Evolutionary conservation across 2,113 vertebrate genomes (phyloP).

Genomic region (Atlantisia rogersi): DNA sequence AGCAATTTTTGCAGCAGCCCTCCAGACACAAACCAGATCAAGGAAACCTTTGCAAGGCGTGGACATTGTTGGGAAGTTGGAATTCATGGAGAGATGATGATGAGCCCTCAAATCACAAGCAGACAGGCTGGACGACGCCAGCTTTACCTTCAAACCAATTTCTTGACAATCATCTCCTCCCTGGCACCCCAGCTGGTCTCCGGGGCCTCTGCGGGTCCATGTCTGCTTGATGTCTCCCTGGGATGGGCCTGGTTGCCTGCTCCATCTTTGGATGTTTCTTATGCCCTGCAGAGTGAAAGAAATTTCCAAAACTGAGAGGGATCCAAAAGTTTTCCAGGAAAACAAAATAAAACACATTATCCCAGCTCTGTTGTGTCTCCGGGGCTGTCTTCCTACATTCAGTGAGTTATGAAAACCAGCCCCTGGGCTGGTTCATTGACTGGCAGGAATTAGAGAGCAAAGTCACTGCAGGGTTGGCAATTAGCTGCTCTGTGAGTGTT

Average conservation of each 20-base stretch:
- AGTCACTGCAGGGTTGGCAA: constrained; percentile 6
- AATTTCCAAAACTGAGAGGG: background rate
- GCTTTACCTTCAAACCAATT: constrained; percentile 31
- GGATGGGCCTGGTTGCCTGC: background rate
- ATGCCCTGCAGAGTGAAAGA: background rate
- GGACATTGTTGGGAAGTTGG: constrained; percentile 18
- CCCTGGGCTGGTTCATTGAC: constrained; percentile 49
- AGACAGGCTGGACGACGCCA: constrained; percentile 41
- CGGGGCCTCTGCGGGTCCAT: background rate
- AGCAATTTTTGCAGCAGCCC: background rate
- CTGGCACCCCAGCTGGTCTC: background rate
- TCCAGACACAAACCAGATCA: constrained; percentile 49
- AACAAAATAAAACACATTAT: background rate
- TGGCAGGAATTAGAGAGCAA: constrained; percentile 43
- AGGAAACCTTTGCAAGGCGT: constrained; percentile 30
- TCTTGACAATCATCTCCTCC: background rate
- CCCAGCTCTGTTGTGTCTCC: background rate
- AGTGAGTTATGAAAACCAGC: background rate
- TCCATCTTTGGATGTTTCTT: background rate
- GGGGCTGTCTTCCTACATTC: background rate
- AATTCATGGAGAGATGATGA: background rate
- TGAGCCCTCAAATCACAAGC: constrained; percentile 6
- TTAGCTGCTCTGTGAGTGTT: constrained; percentile 31
- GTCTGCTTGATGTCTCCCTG: background rate
- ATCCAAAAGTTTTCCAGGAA: background rate